Conservation (phyloP, 2,888 invertebrate genomes). For the Tanypteryx hageni region DNA sequence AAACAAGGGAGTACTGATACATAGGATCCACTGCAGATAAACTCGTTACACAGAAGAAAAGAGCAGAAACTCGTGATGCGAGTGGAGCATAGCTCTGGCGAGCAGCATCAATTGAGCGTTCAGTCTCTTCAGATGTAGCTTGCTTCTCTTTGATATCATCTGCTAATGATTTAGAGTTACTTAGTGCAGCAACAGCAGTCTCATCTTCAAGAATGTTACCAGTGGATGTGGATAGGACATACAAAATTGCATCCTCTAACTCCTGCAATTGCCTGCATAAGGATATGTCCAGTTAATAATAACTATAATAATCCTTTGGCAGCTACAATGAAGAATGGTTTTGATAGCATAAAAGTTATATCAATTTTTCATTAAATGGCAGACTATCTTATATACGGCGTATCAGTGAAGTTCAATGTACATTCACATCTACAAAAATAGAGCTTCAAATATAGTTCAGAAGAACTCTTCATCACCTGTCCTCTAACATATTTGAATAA, state of each 20-base stretch:
- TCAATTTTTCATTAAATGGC: background rate
- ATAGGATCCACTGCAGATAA: slow-evolving; percentile 96
- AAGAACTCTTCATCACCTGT: too few species aligned
- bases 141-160: slow-evolving; percentile 96
- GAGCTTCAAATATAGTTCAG: too few species aligned
- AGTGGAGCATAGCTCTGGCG: slow-evolving; percentile 93
- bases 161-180: slow-evolving; percentile 91
- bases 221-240: slow-evolving; percentile 83
- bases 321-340: background rate
- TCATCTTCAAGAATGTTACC: slow-evolving; percentile 94
- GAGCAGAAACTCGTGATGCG: slow-evolving; percentile 90
- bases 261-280: slow-evolving; percentile 84
- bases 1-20: slow-evolving; percentile 96
- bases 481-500: too few species aligned
- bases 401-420: too few species aligned
- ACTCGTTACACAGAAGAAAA: slow-evolving; percentile 90
- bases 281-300: slow-evolving; percentile 11
- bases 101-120: slow-evolving; percentile 91
- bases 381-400: too few species aligned
- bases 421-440: too few species aligned
- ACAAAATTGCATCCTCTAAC: slow-evolving; percentile 93
- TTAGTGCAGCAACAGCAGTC: slow-evolving; percentile 90
- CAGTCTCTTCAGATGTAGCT: slow-evolving; percentile 91
- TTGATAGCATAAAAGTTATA: background rate
- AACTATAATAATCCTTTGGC: background rate